Evolutionary conservation across 2,888 invertebrate genomes (phyloP).

Genomic region (Lamproptera curius): DNA sequence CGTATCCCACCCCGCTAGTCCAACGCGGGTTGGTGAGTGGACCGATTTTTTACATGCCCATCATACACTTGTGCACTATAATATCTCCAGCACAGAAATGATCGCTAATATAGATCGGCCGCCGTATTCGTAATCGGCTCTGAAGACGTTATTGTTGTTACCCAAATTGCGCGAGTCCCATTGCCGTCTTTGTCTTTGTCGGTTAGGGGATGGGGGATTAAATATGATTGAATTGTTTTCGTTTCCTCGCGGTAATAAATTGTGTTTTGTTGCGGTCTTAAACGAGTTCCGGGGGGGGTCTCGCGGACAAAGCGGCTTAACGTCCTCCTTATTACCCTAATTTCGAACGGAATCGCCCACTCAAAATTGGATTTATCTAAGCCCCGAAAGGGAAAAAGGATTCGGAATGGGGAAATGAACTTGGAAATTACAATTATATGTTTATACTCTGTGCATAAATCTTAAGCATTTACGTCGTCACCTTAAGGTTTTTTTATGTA

Average conservation of each 20-base stretch:
- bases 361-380: conserved; percentile 4
- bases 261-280: conserved; percentile 8
- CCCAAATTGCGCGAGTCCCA: conserved; percentile 7
- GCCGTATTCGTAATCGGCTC: too few relatives aligned
- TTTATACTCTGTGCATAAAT: too few relatives aligned
- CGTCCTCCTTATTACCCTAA: conserved; percentile 16
- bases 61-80: too few relatives aligned
- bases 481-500: too few relatives aligned
- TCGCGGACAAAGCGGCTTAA: conserved; percentile 12
- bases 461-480: too few relatives aligned
- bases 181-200: conserved; percentile 26
- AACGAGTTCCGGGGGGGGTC: conserved; percentile 9
- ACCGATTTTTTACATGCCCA: too few relatives aligned
- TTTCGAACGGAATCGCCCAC: conserved; percentile 4
- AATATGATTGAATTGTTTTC: conserved; percentile 30
- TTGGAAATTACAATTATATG: too few relatives aligned
- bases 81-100: too few relatives aligned
- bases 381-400: background rate
- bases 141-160: too few relatives aligned
- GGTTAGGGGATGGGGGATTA: conserved; percentile 28
- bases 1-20: too few relatives aligned
- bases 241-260: conserved; percentile 17
- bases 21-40: too few relatives aligned
- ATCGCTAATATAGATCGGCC: too few relatives aligned
- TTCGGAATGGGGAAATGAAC: background rate